Conservation (phyloP, 2,888 invertebrate genomes). For the Punctoribates punctum region DNA sequence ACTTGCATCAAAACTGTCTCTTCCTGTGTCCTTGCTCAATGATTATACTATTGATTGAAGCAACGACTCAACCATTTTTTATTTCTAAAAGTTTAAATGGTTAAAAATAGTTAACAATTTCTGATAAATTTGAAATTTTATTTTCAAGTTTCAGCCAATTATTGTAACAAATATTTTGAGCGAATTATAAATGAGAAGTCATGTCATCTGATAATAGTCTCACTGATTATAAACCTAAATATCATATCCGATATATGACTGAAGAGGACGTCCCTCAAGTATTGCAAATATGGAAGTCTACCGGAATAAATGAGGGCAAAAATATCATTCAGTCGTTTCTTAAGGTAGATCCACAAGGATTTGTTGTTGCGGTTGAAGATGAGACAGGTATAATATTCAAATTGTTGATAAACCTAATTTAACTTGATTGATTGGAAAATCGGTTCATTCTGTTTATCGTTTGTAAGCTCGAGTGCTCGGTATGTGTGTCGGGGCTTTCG, state of each 20-base stretch:
- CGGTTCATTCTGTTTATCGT: too few species aligned
- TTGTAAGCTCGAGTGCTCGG: slow-evolving; percentile 47
- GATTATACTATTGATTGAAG: too few species aligned
- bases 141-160: too few species aligned
- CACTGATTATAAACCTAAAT: slow-evolving; percentile 59
- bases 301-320: slow-evolving; percentile 46
- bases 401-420: neutral
- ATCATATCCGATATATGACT: slow-evolving; percentile 54
- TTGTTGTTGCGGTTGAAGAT: slow-evolving; percentile 47
- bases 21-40: too few species aligned
- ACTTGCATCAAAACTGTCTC: too few species aligned
- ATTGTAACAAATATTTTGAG: too few species aligned
- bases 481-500: slow-evolving; percentile 46
- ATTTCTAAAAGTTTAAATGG: too few species aligned
- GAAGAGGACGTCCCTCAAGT: slow-evolving; percentile 46
- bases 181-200: too few species aligned
- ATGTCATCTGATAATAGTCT: neutral
- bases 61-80: too few species aligned
- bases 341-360: slow-evolving; percentile 47
- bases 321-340: slow-evolving; percentile 47
- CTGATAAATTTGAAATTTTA: too few species aligned
- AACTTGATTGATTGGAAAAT: too few species aligned
- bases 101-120: too few species aligned
- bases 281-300: slow-evolving; percentile 48
- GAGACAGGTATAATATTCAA: slow-evolving; percentile 26